Evolutionary conservation across 2,888 invertebrate species (phyloP), one percentile per base, ranked within the genome.

Genomic region (Parnassius glacialis): DNA sequence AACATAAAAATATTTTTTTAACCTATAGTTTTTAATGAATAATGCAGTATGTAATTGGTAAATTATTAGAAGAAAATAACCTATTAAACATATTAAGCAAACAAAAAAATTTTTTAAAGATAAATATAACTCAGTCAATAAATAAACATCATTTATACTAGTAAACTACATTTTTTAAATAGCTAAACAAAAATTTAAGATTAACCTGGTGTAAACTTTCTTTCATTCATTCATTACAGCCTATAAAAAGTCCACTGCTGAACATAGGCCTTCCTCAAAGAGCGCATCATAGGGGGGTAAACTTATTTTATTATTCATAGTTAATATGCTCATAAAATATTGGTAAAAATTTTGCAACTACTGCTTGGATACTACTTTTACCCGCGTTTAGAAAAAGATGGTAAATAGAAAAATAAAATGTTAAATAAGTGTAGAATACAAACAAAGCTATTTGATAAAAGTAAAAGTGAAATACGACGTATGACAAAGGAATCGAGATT

Each of bases 401-500:
- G 59, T 70, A 80, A 84, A 77, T 72, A 79, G 78, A 10, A 79
- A 79, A 16, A 16, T 16, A 83, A 83, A 78, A 42, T n/a, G 7
- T 44, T 51, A 72, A 66, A 71, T 69, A 72, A 68, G 63, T 66
- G 47, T 61, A 59, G 61, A 74, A 67, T 71, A 64, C 66, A 70
- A 70, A 68, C 68, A 70, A 71, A 72, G 69, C 59, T 70, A 67
- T 67, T 66, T 68, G 62, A 71, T 78, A 86, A 89, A 90, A 90
- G 89, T 90, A 90, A 90, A 90, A 90, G 90, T 90, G 72, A 65
- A 71, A 64, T 73, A 71, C 75, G 73, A 71, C 75, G 73, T 79
- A 80, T 87, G 82, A 89, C 90, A 89, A 89, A 89, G 88, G 85
- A 89, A 85, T 80, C 73, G 72, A 84, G 85, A 84, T 90, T 89